Evolutionary conservation across 2,888 invertebrate genomes (phyloP).

Genomic region (Aquatica leii): DNA sequence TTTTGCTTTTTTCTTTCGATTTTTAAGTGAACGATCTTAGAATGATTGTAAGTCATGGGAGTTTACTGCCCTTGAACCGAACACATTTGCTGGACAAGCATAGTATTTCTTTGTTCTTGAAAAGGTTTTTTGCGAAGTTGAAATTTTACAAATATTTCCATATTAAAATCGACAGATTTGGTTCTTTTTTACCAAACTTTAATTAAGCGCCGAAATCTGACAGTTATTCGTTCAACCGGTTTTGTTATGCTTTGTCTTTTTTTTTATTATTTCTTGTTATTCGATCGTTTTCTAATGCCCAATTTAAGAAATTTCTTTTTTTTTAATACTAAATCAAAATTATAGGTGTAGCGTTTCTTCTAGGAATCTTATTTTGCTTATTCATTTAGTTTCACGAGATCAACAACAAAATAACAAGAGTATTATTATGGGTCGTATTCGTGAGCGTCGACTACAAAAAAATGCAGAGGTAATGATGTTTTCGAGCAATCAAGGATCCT

Average conservation of each 20-base stretch:
- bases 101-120: constrained; percentile 36
- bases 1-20: constrained; percentile 26
- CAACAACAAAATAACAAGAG: constrained; percentile 16
- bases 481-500: constrained; percentile 37
- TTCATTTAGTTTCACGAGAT: constrained; percentile 20
- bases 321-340: no score
- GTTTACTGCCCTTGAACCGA: constrained; percentile 53
- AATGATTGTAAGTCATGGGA: constrained; percentile 40
- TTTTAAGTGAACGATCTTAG: constrained; percentile 34
- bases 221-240: no score
- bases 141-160: no score
- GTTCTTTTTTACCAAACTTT: no score
- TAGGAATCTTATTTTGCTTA: constrained; percentile 16
- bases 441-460: constrained; percentile 27
- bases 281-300: no score
- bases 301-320: no score
- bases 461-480: constrained; percentile 35
- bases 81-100: constrained; percentile 41
- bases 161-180: no score
- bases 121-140: no score
- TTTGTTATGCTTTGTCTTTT: no score
- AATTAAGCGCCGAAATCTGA: no score
- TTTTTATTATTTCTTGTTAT: no score
- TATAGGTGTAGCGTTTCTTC: constrained; percentile 8
- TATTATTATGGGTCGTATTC: constrained; percentile 21